A percentile compares a stretch with the other conserved stretches of the same genome.
Evolutionary conservation across 92 coral and sea anemone species (phyloP).

Genomic region (Epizoanthus ramosus): DNA sequence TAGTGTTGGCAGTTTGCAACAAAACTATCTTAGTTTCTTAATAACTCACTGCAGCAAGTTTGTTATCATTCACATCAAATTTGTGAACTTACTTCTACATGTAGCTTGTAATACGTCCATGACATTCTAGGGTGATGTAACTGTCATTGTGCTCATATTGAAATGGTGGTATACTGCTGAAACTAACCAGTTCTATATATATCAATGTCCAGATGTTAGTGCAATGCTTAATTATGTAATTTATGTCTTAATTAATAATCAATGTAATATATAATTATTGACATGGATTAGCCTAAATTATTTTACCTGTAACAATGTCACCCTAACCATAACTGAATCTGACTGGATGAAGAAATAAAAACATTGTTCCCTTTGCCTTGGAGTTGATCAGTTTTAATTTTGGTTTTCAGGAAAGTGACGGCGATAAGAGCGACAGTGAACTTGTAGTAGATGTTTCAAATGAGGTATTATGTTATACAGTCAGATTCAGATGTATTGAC

Average conservation of each 20-base stretch:
- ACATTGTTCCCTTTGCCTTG: not conserved
- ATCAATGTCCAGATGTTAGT: too few species aligned
- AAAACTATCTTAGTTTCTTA: too few species aligned
- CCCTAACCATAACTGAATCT: conserved; percentile 17
- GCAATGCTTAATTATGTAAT: not conserved
- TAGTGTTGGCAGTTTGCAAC: too few species aligned
- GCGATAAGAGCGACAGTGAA: conserved; percentile 97
- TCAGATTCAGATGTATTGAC: not conserved
- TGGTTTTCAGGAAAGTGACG: conserved; percentile 89
- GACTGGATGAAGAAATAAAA: not conserved
- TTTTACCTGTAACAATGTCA: not conserved
- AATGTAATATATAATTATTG: not conserved
- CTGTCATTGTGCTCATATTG: too few species aligned
- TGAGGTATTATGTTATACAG: conserved; percentile 54
- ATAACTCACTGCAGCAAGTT: too few species aligned
- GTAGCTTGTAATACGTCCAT: too few species aligned
- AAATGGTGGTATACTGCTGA: too few species aligned
- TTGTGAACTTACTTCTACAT: too few species aligned
- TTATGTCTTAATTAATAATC: not conserved
- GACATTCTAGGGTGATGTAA: too few species aligned
- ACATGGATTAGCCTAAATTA: not conserved
- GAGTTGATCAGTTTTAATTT: conserved; percentile 15
- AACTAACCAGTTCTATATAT: not conserved
- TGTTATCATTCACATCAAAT: too few species aligned
- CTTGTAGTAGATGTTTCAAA: conserved; percentile 95